Evolutionary conservation across 2,797 vertebrate genomes (phyloP), one percentile per base, ranked within the genome.

Genomic region (Anguilla anguilla): DNA sequence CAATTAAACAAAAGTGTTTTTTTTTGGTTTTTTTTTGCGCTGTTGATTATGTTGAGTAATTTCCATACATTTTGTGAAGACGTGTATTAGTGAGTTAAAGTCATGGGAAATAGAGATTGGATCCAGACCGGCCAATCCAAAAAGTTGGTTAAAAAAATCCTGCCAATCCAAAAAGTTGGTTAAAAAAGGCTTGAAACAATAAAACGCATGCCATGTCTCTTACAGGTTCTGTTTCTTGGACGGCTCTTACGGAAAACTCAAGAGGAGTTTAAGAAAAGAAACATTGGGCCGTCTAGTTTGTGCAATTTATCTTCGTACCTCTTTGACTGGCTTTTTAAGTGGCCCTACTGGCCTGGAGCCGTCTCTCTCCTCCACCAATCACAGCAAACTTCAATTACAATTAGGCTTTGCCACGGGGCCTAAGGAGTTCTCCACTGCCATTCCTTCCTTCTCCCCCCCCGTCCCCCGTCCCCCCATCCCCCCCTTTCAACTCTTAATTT

Each of bases 401-500:
- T 83, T 83, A 83, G 82, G 49, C 82, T 83, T 83, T 53, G 82
- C 53, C n/a, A 31, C 51, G 11, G 77, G 43, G 49, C 13, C 9
- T 0, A 31, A 49, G 82, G n/a, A 83, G 51, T 83, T 83, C 49
- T 83, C 53, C 82, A 13, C 13, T n/a, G 22, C 82, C 51, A 39
- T 72, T 67, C 7, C 49, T 7, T 7, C 49, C 49, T 0, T 2
- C 59, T 11, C 0, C n/a, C 79, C 83, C 84, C 61, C 82, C 64
- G 6, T 57, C 59, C 86, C 82, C 0, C 77, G 88, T 35, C 77
- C 85, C 39, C 35, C 43, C 35, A 35, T 35, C 35, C 35, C 35
- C 35, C 35, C 35, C 31, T 11, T 49, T 49, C 88, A 87, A 39
- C 35, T 25, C 39, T 61, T 43, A 43, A 88, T 87, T 89, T 89